These are phyloP conservation scores for Ardeotis arabs DNA, from an alignment of 2,113 vertebrate genomes.

Conservation along the genomic window DNA sequence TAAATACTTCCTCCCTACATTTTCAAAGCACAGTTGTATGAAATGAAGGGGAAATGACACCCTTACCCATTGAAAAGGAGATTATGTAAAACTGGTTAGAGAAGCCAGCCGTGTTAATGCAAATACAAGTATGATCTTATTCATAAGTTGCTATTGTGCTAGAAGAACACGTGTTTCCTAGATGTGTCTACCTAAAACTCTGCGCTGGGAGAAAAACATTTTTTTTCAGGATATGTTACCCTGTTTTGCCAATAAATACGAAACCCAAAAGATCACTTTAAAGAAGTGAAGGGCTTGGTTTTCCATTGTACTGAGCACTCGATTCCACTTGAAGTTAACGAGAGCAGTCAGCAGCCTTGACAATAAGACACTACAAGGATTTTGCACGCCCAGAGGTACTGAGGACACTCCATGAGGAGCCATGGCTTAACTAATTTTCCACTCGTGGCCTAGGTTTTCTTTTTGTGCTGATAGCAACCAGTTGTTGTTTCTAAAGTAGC, in stretches of 20 bases:
- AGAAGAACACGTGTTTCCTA: conserved; percentile 50
- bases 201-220: neutral
- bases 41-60: conserved; percentile 82
- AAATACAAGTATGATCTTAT: conserved; percentile 79
- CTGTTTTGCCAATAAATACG: conserved; percentile 37
- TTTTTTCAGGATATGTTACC: neutral
- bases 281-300: conserved; percentile 14
- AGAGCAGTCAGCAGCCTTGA: conserved; percentile 38
- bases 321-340: conserved; percentile 56
- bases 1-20: conserved; percentile 80
- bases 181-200: conserved; percentile 22
- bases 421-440: neutral
- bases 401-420: neutral
- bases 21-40: conserved; percentile 76
- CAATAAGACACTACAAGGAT: neutral
- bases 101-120: conserved; percentile 76
- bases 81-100: conserved; percentile 79
- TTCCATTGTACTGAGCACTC: conserved; percentile 47
- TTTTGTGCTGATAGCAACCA: neutral
- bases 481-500: neutral
- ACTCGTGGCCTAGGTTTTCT: neutral
- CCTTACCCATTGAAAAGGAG: conserved; percentile 79
- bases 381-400: conserved; percentile 22
- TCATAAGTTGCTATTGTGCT: conserved; percentile 66
- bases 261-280: conserved; percentile 36